Base-by-base conservation (phyloP, 2,888 invertebrate species). In the Venusia cambrica region DNA sequence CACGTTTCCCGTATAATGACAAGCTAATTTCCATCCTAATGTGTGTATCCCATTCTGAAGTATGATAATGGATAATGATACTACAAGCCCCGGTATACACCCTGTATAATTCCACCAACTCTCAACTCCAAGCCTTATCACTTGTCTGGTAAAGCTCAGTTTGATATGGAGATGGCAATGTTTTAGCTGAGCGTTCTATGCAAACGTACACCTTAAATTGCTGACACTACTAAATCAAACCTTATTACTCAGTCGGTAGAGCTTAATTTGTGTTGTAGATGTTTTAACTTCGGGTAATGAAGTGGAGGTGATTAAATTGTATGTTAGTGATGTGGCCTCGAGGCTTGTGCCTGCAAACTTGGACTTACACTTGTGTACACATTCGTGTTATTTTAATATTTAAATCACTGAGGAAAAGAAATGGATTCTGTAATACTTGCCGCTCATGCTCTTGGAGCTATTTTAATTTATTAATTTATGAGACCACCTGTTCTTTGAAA, bases 21-120 rank as follows among this genome's bases (percentile, higher is more conserved):
- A 39, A 35, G 38, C 45, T 46, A 48, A 51, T 51, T 48, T 51
- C 48, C 51, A 51, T 51, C 38, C 38, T 44, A 40, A 42, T 48
- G 48, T 44, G 45, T 37, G 47, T 44, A 43, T 43, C 35, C 47
- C 45, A 39, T 43, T 43, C 40, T 47, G 38, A 48, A 48, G 51
- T 46, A 47, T 46, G 42, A 50, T 52, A 46, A 50, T 49, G 48
- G 38, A 45, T 46, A 46, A 46, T 30, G 34, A 36, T 39, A 38
- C 38, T 39, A 39, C 40, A 40, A 31, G 31, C 32, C 40, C 19
- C 19, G 17, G 13, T 34, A 15, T 19, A 30, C 39, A 28, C 20
- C 30, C 20, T 26, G 20, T 22, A 35, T 20, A 9, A 10, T 18
- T 17, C 22, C 7, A n/a, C 5, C 2, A 24, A 15, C 25, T 34